These are phyloP conservation scores for Archocentrus centrarchus DNA, from an alignment of 2,113 vertebrate species.

Conservation along the genomic window DNA sequence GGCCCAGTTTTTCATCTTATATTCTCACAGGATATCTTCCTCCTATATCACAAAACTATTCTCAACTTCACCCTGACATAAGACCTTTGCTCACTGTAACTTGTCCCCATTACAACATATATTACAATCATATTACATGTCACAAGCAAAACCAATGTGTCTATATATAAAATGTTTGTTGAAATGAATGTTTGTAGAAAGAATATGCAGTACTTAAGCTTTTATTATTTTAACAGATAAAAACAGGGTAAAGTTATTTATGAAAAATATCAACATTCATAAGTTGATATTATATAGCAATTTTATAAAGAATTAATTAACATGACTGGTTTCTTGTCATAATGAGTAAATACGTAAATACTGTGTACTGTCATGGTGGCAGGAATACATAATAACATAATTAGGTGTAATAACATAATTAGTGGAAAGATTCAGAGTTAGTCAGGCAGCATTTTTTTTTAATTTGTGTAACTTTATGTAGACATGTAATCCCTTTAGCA, in stretches of 20 bases:
- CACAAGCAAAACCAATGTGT: background rate
- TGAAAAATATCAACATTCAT: background rate
- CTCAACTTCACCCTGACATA: too few species aligned
- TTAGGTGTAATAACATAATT: background rate
- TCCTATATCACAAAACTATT: background rate
- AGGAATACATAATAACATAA: background rate
- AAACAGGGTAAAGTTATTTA: too few species aligned
- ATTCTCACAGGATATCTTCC: background rate
- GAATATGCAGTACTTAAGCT: too few species aligned
- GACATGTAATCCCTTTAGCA: rapidly evolving
- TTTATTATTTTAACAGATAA: too few species aligned
- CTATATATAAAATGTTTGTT: too few species aligned
- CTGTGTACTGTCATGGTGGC: background rate
- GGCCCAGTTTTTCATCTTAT: background rate
- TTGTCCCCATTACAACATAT: background rate
- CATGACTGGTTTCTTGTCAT: background rate
- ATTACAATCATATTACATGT: background rate
- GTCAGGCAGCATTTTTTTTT: too few species aligned
- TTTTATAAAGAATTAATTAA: background rate
- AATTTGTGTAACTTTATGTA: background rate
- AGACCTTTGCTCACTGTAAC: background rate
- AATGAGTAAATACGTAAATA: too few species aligned
- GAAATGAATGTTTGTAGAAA: too few species aligned
- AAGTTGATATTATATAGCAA: background rate
- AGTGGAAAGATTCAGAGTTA: background rate